Evolutionary conservation across 2,888 invertebrate genomes (phyloP).

Genomic region (Drosophila quasianomalipes): DNA sequence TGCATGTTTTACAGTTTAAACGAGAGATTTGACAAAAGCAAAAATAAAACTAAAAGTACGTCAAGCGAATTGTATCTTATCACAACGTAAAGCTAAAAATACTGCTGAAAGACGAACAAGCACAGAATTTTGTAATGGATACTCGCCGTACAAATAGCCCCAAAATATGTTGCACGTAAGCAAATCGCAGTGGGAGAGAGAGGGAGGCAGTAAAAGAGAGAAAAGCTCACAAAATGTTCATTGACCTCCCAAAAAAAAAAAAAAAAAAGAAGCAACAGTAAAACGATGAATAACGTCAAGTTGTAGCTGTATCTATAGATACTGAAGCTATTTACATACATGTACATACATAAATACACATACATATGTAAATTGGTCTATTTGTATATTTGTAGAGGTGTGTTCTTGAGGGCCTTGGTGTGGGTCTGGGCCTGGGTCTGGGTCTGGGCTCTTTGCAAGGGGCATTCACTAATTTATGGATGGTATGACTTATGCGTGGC

Average conservation of each 20-base stretch:
- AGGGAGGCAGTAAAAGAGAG: neutral
- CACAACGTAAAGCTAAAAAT: slow-evolving; percentile 32
- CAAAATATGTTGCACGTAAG: slow-evolving; percentile 36
- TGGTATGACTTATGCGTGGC: slow-evolving; percentile 17
- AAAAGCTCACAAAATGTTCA: slow-evolving; percentile 74
- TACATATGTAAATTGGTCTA: slow-evolving; percentile 2
- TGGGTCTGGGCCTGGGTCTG: slow-evolving; percentile 1
- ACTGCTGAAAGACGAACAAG: slow-evolving; percentile 1
- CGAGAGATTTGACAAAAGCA: neutral
- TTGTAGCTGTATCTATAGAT: slow-evolving; percentile 16
- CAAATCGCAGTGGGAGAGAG: neutral
- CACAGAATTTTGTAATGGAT: slow-evolving; percentile 37
- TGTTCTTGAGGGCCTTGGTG: slow-evolving; percentile 11
- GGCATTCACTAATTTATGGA: slow-evolving; percentile 38
- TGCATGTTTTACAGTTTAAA: slow-evolving; percentile 11
- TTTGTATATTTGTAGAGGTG: slow-evolving; percentile 15
- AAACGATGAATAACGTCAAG: slow-evolving; percentile 30
- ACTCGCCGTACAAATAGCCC: slow-evolving; percentile 40
- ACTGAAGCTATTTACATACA: slow-evolving; percentile 13
- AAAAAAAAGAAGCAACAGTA: slow-evolving; percentile 8
- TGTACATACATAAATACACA: slow-evolving; percentile 2
- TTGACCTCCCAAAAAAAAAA: slow-evolving; percentile 64
- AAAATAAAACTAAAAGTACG: slow-evolving; percentile 4
- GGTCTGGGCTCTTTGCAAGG: slow-evolving; percentile 1
- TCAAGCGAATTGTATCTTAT: slow-evolving; percentile 39